Conservation (phyloP, 1,140 invertebrate species). For the Pachyrhynchus sulphureomaculatus region DNA sequence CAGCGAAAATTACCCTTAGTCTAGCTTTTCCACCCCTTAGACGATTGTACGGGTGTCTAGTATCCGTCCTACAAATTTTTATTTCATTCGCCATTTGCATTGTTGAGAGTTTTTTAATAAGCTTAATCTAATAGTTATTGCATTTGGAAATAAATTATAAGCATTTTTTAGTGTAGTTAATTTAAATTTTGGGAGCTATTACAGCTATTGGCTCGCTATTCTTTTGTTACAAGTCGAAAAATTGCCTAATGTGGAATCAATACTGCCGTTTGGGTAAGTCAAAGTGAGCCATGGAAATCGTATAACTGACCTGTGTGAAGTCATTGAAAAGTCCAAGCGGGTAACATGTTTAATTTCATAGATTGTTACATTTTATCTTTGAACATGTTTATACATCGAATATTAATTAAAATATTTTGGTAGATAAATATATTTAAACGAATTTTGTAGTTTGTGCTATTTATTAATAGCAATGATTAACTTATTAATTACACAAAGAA, state of each 20-base stretch:
- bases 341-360: slow-evolving; percentile 18
- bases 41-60: not conserved
- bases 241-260: slow-evolving; percentile 35
- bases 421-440: too few relatives aligned
- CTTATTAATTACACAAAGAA: too few relatives aligned
- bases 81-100: not conserved
- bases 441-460: too few relatives aligned
- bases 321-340: not conserved
- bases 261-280: slow-evolving; percentile 32
- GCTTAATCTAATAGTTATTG: too few relatives aligned
- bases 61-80: not conserved
- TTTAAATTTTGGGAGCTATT: too few relatives aligned
- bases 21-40: slow-evolving; percentile 23
- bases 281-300: slow-evolving; percentile 5
- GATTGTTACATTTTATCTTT: too few relatives aligned
- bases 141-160: too few relatives aligned
- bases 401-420: too few relatives aligned
- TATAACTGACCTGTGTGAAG: slow-evolving; percentile 31
- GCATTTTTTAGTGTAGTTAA: too few relatives aligned
- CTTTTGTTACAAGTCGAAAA: slow-evolving; percentile 20
- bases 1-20: slow-evolving; percentile 21
- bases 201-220: not conserved
- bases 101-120: not conserved
- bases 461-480: too few relatives aligned
- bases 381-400: not conserved